Percentiles rank a stretch among this genome's conserved stretches.
phyloP scores from a whole-genome alignment of 1,140 invertebrate species.

The Penaeus indicus region DNA sequence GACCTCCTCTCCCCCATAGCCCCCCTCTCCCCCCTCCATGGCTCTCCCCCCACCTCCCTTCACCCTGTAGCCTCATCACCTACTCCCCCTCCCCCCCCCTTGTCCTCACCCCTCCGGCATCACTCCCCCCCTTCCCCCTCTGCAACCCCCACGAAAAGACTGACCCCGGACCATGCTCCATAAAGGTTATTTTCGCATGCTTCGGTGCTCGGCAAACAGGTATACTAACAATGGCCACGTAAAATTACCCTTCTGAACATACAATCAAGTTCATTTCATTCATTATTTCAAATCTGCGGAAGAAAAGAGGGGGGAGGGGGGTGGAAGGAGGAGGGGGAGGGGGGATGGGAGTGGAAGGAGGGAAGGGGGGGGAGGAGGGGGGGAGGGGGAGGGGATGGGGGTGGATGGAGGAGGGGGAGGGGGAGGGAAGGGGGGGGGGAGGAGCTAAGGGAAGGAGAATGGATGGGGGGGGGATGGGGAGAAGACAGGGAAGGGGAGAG shows the following conservation, averaged over 20 bases:
- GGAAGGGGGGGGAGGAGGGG: background rate
- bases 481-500: background rate
- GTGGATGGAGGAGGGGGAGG: background rate
- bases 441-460: background rate
- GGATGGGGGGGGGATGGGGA: background rate
- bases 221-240: constrained; percentile 45
- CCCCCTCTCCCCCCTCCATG: no score
- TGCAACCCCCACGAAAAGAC: constrained; percentile 8
- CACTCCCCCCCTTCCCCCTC: background rate
- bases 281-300: constrained; percentile 57
- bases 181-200: background rate
- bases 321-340: background rate
- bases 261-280: constrained; percentile 61
- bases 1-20: no score
- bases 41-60: no score
- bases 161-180: background rate
- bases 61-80: no score
- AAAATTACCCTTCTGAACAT: constrained; percentile 46
- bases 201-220: background rate
- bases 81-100: no score
- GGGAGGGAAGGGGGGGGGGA: background rate
- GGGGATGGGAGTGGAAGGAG: background rate
- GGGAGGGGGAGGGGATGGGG: background rate
- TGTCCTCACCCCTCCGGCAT: no score
- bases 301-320: background rate